These are phyloP conservation scores for Lissonota sp. DNA, from an alignment of 2,888 invertebrate species.

Conservation along the genomic window DNA sequence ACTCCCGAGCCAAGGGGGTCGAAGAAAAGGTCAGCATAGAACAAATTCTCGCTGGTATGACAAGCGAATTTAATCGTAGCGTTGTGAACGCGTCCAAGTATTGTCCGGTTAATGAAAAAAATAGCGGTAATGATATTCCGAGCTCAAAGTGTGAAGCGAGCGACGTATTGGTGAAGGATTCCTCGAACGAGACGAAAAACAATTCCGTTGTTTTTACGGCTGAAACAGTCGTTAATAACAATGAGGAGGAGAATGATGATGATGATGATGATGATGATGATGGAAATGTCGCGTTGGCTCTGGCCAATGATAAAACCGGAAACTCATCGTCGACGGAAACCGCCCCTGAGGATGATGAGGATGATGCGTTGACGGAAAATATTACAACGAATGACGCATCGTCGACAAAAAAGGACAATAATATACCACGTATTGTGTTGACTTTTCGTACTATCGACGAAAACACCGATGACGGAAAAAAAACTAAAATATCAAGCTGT, in stretches of 20 bases:
- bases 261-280: too few relatives aligned
- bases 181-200: not conserved
- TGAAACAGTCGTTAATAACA: slow-evolving; percentile 23
- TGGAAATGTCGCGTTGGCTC: not conserved
- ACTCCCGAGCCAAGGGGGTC: slow-evolving; percentile 66
- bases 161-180: not conserved
- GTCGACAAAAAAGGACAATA: slow-evolving; percentile 75
- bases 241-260: not conserved
- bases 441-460: slow-evolving; percentile 86
- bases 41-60: slow-evolving; percentile 82
- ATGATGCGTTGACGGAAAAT: slow-evolving; percentile 62
- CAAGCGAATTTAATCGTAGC: slow-evolving; percentile 81
- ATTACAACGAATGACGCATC: slow-evolving; percentile 63
- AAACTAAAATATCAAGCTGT: slow-evolving; percentile 81
- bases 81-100: slow-evolving; percentile 68
- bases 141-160: not conserved
- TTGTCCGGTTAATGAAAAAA: slow-evolving; percentile 48
- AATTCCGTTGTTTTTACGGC: not conserved
- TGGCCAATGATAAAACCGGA: slow-evolving; percentile 17
- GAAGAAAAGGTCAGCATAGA: slow-evolving; percentile 80
- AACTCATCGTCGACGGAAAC: slow-evolving; percentile 22
- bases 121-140: too few relatives aligned
- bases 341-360: slow-evolving; percentile 53
- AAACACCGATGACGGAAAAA: slow-evolving; percentile 81
- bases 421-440: slow-evolving; percentile 87